A percentile compares a stretch with the other conserved stretches of the same genome.
phyloP scores from a whole-genome alignment of 2,797 vertebrate genomes.

The Eulemur albifrons region DNA sequence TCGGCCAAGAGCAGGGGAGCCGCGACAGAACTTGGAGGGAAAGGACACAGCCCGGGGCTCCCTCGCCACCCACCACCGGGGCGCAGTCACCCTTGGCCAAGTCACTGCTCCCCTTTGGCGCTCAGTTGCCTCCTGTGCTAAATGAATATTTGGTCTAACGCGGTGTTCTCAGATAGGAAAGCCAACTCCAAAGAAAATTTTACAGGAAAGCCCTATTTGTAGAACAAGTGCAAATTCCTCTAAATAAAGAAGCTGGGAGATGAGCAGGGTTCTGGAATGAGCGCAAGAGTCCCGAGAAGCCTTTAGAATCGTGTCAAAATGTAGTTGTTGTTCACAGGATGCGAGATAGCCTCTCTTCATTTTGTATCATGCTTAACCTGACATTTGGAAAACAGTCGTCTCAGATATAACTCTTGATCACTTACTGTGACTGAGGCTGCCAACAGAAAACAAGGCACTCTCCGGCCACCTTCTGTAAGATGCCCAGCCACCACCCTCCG shows the following conservation, averaged over 20 bases:
- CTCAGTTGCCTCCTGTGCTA: not conserved
- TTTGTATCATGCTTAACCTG: not conserved
- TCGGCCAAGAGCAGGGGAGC: accelerated
- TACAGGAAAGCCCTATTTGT: not conserved
- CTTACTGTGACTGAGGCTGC: not conserved
- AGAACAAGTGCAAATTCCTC: not conserved
- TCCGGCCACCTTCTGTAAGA: not conserved
- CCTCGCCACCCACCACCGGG: too few relatives aligned
- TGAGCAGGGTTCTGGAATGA: not conserved
- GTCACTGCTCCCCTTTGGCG: not conserved
- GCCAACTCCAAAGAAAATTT: not conserved
- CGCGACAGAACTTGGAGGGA: accelerated
- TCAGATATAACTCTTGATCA: not conserved
- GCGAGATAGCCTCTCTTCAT: not conserved
- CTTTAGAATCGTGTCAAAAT: not conserved
- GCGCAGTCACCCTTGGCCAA: not conserved
- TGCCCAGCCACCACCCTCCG: accelerated
- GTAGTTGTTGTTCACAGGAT: not conserved
- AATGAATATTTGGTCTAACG: not conserved
- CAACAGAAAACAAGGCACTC: not conserved
- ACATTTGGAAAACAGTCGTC: not conserved
- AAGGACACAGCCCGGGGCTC: accelerated
- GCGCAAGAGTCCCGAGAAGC: not conserved
- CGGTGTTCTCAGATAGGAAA: not conserved
- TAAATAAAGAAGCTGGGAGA: not conserved